A percentile compares a stretch with the other conserved stretches of the same genome.
These are phyloP conservation scores for Sebastes elongatus DNA, from an alignment of 2,797 vertebrate species.

Conservation along the genomic window DNA sequence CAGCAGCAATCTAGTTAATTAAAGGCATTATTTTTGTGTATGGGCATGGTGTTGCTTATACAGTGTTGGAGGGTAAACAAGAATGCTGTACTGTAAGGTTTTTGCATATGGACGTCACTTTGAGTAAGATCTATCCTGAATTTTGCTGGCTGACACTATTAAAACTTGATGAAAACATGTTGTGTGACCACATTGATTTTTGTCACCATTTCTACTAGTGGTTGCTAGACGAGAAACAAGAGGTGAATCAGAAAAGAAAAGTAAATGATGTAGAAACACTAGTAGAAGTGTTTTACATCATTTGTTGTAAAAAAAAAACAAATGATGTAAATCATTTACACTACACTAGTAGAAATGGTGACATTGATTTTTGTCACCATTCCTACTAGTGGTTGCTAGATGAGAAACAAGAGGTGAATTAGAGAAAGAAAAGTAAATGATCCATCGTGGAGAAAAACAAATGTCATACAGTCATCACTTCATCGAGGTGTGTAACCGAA, in stretches of 20 bases:
- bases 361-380: constrained; percentile 28
- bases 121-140: constrained; percentile 60
- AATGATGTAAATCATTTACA: too few species aligned
- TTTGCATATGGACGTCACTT: constrained; percentile 68
- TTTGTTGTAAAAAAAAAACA: too few species aligned
- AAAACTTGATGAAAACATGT: constrained; percentile 74
- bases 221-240: not conserved
- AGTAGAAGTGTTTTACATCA: too few species aligned
- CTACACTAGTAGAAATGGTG: not conserved
- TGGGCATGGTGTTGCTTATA: constrained; percentile 73
- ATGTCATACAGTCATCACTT: not conserved
- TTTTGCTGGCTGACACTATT: constrained; percentile 78
- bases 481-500: not conserved
- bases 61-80: constrained; percentile 54
- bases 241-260: not conserved
- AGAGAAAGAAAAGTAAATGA: not conserved
- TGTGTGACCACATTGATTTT: constrained; percentile 41
- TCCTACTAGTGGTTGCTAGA: not conserved
- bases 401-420: not conserved
- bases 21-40: constrained; percentile 79
- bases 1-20: constrained; percentile 56
- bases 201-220: not conserved
- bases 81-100: constrained; percentile 69
- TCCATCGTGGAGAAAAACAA: not conserved
- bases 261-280: not conserved